Percentiles rank a stretch among this genome's conserved stretches.
These are phyloP conservation scores for Istiophorus platypterus DNA, from an alignment of 2,113 vertebrate genomes.

Conservation along the genomic window DNA sequence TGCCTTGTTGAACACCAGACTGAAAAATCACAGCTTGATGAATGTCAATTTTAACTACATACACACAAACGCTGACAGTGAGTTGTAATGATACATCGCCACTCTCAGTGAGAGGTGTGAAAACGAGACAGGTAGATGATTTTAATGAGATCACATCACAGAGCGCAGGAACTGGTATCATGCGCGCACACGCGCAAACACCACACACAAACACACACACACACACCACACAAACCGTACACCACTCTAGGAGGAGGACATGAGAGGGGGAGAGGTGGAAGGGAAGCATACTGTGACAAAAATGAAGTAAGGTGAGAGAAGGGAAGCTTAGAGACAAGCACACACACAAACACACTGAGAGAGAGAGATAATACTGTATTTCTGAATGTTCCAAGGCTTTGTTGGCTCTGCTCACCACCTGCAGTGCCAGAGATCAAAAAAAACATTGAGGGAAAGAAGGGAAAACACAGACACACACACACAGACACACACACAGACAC, in stretches of 20 bases:
- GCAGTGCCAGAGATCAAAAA: slow-evolving; percentile 29
- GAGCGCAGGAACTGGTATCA: background rate
- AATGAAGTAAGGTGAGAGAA: slow-evolving; percentile 34
- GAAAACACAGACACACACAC: background rate
- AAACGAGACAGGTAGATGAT: slow-evolving; percentile 48
- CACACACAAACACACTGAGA: slow-evolving; percentile 15
- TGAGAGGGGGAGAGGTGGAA: slow-evolving; percentile 6
- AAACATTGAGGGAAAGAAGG: background rate
- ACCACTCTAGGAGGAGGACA: slow-evolving; percentile 17
- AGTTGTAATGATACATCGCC: slow-evolving; percentile 17
- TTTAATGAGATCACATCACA: slow-evolving; percentile 61
- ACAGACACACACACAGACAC: background rate
- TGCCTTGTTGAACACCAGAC: background rate
- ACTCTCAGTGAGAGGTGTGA: slow-evolving; percentile 36
- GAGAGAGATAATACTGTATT: slow-evolving; percentile 17
- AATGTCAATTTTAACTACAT: slow-evolving; percentile 29
- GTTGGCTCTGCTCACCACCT: slow-evolving; percentile 30
- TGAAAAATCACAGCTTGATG: slow-evolving; percentile 18
- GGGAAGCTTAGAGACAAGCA: slow-evolving; percentile 19
- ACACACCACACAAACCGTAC: background rate
- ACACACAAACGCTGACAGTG: background rate
- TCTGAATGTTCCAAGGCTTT: slow-evolving; percentile 6
- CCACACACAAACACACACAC: slow-evolving; percentile 7
- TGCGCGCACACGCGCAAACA: background rate
- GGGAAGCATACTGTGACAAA: slow-evolving; percentile 47